A percentile compares a stretch with the other conserved stretches of the same genome.
Conservation (phyloP, 2,888 invertebrate genomes). For the Morpho helenor region DNA sequence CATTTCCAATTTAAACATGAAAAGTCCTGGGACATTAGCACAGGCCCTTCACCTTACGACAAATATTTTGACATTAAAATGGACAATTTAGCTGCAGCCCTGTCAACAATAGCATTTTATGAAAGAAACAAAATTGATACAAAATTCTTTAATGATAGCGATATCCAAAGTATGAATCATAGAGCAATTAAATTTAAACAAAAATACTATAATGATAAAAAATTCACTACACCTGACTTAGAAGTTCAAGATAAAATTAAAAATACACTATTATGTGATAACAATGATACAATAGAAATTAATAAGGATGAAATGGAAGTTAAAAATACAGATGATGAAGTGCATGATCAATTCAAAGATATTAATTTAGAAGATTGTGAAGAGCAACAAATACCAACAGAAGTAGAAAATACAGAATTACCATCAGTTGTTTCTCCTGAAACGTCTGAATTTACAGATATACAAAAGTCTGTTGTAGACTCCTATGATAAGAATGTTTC, state of each 20-base stretch:
- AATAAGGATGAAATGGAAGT: conserved; percentile 11
- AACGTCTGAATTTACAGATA: background rate
- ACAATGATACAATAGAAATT: conserved; percentile 7
- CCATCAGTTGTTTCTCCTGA: background rate
- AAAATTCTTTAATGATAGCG: conserved; percentile 51
- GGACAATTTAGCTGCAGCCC: conserved; percentile 52
- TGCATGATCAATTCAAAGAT: conserved; percentile 17
- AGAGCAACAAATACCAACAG: background rate
- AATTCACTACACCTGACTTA: conserved; percentile 51
- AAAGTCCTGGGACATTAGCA: conserved; percentile 63
- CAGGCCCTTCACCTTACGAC: conserved; percentile 58
- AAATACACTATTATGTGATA: conserved; percentile 26
- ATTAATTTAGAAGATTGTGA: conserved; percentile 14
- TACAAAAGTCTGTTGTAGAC: too few relatives aligned
- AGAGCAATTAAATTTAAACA: conserved; percentile 60
- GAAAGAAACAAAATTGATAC: conserved; percentile 58
- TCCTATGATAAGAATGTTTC: too few relatives aligned
- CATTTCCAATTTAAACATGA: conserved; percentile 77
- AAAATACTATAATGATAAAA: conserved; percentile 61
- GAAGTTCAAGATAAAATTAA: conserved; percentile 51
- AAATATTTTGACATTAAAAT: conserved; percentile 69
- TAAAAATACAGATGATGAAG: conserved; percentile 9
- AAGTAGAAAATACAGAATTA: background rate
- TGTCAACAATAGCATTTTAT: conserved; percentile 64
- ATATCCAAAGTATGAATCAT: conserved; percentile 59